Evolutionary conservation across 2,888 invertebrate species (phyloP), one percentile per base, ranked within the genome.

Genomic region (Sarcophaga subvicina): DNA sequence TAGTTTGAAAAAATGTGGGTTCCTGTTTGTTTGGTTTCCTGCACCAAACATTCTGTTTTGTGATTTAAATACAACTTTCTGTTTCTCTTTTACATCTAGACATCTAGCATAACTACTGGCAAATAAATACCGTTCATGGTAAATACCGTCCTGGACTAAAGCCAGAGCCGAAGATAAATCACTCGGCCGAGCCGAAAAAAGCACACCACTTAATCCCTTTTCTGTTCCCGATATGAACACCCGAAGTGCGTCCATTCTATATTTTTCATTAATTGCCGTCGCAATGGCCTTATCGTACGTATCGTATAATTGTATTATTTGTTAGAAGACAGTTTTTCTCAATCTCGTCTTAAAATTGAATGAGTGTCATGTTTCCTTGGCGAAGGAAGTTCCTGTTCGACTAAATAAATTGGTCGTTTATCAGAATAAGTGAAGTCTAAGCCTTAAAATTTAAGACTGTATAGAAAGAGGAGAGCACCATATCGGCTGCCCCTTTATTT

Each of bases 231-330:
- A 87, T 17, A 88, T 83, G 47, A 85, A 85, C 4, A 77, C 82
- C 10, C 83, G 75, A 37, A 88, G 79, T 37, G 86, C 79, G 45
- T 88, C 83, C 45, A 79, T 84, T 2, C 86, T 77, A 70, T 89
- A 88, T 73, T 86, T 89, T 73, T 88, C 75, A 60, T 83, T 87
- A n/a, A 89, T 72, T 0, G 82, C 83, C 20, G 82, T 25, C 37
- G 78, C 80, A 6, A 88, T 17, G 20, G 63, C 73, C 12, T 73
- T 73, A 17, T 89, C 84, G 20, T 88, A 71, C 2, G 83, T 64
- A n/a, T n/a, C n/a, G n/a, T 88, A 88, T 89, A 27, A 85, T 83
- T 0, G 71, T 86, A 49, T 89, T 89, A 25, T 88, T 85, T 20
- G 89, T 59, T 1, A 87, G 59, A 0, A 88, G 88, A 3, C 87